Conservation (phyloP, 2,888 invertebrate species). For the Sinhomidia bicolor region DNA sequence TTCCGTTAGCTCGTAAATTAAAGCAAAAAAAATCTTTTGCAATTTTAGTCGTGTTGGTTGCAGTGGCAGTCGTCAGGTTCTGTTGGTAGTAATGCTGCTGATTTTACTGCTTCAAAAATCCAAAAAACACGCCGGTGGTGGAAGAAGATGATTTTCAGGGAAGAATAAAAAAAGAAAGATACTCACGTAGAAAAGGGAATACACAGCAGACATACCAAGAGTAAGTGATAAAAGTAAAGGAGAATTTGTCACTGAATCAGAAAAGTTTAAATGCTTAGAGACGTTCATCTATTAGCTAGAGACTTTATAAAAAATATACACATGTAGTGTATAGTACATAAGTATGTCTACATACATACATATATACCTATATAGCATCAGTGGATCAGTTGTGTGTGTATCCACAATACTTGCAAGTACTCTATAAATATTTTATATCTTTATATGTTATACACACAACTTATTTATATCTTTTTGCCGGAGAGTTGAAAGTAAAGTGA, state of each 20-base stretch:
- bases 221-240: conserved; percentile 18
- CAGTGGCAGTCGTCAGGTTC: no score
- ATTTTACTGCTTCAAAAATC: background rate
- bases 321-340: background rate
- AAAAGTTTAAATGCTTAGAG: conserved; percentile 33
- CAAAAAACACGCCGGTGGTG: background rate
- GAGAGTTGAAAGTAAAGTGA: conserved; percentile 13
- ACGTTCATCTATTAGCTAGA: background rate
- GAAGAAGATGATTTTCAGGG: background rate
- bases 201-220: background rate
- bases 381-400: no score
- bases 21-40: conserved; percentile 25
- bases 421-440: background rate
- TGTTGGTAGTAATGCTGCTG: background rate
- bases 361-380: no score
- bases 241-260: conserved; percentile 55
- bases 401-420: background rate
- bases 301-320: background rate
- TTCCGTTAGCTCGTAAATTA: conserved; percentile 45
- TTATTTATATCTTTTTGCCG: conserved; percentile 28
- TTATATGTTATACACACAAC: background rate
- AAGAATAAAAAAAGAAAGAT: background rate
- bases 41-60: no score
- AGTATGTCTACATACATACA: no score
- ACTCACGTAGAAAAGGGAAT: background rate